phyloP scores from a whole-genome alignment of 2,888 invertebrate species.

The Leptinotarsa tumamoca region DNA sequence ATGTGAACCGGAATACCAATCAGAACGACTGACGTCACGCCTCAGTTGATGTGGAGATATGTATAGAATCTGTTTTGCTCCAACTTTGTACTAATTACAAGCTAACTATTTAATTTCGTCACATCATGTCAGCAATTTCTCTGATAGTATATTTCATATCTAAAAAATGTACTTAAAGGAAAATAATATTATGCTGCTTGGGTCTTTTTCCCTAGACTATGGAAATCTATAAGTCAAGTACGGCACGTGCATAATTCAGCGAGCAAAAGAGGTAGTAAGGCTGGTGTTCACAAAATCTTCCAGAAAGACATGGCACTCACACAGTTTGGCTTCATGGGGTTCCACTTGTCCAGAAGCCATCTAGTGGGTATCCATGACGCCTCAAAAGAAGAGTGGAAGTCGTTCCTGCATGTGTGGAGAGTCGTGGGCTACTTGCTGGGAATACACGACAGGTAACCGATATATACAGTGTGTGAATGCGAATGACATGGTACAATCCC shows the following conservation, averaged over 20 bases:
- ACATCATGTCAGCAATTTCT: too few relatives aligned
- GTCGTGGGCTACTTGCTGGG: conserved; percentile 86
- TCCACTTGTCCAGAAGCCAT: conserved; percentile 68
- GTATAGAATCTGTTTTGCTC: too few relatives aligned
- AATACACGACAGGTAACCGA: conserved; percentile 77
- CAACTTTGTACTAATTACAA: too few relatives aligned
- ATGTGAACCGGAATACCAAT: too few relatives aligned
- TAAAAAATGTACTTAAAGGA: too few relatives aligned
- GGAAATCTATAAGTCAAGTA: conserved; percentile 77
- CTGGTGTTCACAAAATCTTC: conserved; percentile 72
- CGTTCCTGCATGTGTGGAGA: conserved; percentile 86
- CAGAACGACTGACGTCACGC: too few relatives aligned
- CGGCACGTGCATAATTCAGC: conserved; percentile 76
- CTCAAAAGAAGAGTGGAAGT: conserved; percentile 76
- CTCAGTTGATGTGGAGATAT: too few relatives aligned
- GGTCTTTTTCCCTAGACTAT: conserved; percentile 68
- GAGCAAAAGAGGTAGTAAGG: conserved; percentile 68
- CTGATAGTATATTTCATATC: too few relatives aligned
- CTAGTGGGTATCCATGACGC: conserved; percentile 75
- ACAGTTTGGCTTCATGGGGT: conserved; percentile 89
- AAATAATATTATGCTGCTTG: background rate
- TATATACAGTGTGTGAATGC: too few relatives aligned
- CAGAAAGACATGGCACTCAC: conserved; percentile 89
- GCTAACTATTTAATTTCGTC: too few relatives aligned
- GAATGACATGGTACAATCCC: too few relatives aligned